These are phyloP conservation scores for Diadema setosum DNA, from an alignment of 35 echinoderm and acorn worm genomes.

Conservation along the genomic window DNA sequence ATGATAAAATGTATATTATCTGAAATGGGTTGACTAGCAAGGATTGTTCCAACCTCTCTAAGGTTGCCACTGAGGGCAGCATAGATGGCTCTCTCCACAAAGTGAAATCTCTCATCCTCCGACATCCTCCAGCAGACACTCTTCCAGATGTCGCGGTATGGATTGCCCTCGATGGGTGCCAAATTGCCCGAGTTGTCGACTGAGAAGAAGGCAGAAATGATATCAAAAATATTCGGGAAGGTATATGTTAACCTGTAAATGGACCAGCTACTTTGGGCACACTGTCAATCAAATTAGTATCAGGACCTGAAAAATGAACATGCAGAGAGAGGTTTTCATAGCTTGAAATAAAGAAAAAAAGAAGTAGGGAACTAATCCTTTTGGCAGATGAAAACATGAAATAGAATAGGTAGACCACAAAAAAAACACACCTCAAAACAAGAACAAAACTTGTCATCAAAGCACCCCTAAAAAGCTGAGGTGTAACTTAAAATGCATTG, in stretches of 20 bases:
- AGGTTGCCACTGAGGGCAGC: conserved; percentile 96
- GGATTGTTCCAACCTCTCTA: conserved; percentile 79
- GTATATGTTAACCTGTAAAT: neutral
- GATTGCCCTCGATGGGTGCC: conserved; percentile 66
- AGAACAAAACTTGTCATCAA: too few relatives aligned
- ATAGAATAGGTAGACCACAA: too few relatives aligned
- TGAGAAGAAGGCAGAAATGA: neutral
- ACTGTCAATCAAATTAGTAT: neutral
- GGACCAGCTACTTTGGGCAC: neutral
- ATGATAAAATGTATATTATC: too few relatives aligned
- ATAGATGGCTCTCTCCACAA: conserved; percentile 81
- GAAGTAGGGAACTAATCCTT: too few relatives aligned
- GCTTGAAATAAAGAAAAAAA: too few relatives aligned
- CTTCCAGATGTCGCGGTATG: conserved; percentile 90
- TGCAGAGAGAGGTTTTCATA: too few relatives aligned
- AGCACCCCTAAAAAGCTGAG: too few relatives aligned
- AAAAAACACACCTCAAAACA: too few relatives aligned
- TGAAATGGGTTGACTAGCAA: too few relatives aligned
- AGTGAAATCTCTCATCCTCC: conserved; percentile 79
- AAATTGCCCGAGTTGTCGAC: conserved; percentile 38
- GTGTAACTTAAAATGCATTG: too few relatives aligned
- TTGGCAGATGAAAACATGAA: too few relatives aligned
- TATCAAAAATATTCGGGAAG: neutral
- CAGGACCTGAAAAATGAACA: too few relatives aligned
- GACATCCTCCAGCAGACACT: conserved; percentile 90